Conservation (phyloP, 2,888 invertebrate genomes). For the Agelastica alni region DNA sequence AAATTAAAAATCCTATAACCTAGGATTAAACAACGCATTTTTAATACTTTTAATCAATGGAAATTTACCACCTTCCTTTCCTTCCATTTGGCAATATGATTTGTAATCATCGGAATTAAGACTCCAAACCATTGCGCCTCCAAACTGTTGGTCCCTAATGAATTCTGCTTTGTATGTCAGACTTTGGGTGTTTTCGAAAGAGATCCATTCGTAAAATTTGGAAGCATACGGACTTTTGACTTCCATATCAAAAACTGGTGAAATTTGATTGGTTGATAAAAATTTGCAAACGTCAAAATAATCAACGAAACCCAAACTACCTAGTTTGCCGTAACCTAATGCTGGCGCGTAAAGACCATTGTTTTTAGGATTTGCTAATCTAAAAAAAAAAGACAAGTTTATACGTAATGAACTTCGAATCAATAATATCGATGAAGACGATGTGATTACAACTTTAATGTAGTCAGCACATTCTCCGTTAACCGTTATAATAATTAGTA, state of each 20-base stretch:
- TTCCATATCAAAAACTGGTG: conserved; percentile 66
- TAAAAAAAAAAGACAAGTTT: too few species aligned
- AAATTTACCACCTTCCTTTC: conserved; percentile 27
- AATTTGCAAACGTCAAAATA: conserved; percentile 75
- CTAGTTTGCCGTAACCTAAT: conserved; percentile 69
- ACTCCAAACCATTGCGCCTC: conserved; percentile 84
- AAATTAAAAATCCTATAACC: not conserved
- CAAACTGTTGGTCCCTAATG: conserved; percentile 60
- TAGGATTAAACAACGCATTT: conserved; percentile 27
- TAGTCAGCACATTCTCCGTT: too few species aligned
- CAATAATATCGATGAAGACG: too few species aligned
- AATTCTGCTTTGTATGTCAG: conserved; percentile 67
- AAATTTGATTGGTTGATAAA: conserved; percentile 60
- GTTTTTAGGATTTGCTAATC: conserved; percentile 70
- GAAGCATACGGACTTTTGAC: conserved; percentile 79
- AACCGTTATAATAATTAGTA: too few species aligned
- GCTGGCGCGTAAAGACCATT: conserved; percentile 73
- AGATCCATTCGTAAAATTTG: conserved; percentile 76
- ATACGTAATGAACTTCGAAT: too few species aligned
- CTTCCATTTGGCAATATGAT: conserved; percentile 60
- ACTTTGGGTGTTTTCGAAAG: conserved; percentile 76
- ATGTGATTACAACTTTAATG: too few species aligned
- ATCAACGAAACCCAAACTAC: conserved; percentile 69
- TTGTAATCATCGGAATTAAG: conserved; percentile 80
- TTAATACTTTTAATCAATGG: conserved; percentile 37